Conservation (phyloP, 92 coral and sea anemone species). For the Chrysogorgia sp. region DNA sequence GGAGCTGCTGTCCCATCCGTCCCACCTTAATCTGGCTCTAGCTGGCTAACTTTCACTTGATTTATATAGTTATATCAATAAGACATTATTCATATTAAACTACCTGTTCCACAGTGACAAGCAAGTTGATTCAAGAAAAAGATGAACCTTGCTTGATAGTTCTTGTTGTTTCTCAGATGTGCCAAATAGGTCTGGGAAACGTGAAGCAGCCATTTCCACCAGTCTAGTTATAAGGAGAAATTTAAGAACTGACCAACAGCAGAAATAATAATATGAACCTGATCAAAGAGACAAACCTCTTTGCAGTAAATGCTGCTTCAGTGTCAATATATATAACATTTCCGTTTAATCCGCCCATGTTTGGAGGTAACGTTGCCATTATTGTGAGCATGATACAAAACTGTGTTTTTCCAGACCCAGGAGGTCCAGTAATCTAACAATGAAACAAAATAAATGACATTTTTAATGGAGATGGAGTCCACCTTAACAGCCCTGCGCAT, state of each 20-base stretch:
- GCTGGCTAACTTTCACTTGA: too few species aligned
- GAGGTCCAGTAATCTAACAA: slow-evolving; percentile 84
- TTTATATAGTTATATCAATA: too few species aligned
- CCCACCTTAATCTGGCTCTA: too few species aligned
- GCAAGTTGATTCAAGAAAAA: slow-evolving; percentile 90
- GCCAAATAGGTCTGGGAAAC: slow-evolving; percentile 72
- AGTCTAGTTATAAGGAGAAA: slow-evolving; percentile 52
- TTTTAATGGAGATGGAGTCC: neutral
- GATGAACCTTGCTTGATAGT: slow-evolving; percentile 75
- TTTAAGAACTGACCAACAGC: neutral
- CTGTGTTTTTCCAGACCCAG: slow-evolving; percentile 97
- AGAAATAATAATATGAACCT: neutral
- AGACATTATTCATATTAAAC: too few species aligned
- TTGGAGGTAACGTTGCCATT: slow-evolving; percentile 73
- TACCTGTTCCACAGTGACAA: slow-evolving; percentile 89
- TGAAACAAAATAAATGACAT: neutral
- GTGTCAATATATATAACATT: slow-evolving; percentile 91
- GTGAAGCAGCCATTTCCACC: slow-evolving; percentile 84
- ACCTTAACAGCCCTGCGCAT: neutral
- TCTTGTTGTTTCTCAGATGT: slow-evolving; percentile 59
- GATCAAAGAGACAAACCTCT: slow-evolving; percentile 59
- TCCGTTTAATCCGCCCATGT: slow-evolving; percentile 74
- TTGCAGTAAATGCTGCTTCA: slow-evolving; percentile 91
- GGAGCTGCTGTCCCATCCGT: too few species aligned
- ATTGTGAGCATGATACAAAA: slow-evolving; percentile 90